Percentiles rank a stretch among this genome's conserved stretches.
phyloP scores from a whole-genome alignment of 2,888 invertebrate species.

The Ditula angustiorana region DNA sequence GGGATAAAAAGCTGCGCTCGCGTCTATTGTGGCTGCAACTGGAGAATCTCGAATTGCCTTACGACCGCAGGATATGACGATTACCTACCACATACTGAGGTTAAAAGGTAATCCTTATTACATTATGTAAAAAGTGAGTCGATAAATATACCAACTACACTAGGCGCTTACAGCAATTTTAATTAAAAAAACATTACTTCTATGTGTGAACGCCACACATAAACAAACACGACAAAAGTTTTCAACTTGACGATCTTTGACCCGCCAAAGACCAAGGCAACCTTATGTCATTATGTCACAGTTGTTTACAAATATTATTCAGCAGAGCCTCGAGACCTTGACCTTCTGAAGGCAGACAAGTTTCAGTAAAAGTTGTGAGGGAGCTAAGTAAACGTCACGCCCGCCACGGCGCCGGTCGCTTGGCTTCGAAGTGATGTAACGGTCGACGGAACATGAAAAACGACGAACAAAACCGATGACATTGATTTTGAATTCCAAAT shows the following conservation, averaged over 20 bases:
- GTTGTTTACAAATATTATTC: constrained; percentile 15
- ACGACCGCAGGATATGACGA: neutral
- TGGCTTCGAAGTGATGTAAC: constrained; percentile 65
- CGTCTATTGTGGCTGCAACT: constrained; percentile 52
- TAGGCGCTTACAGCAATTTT: no score
- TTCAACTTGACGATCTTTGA: neutral
- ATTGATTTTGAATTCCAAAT: constrained; percentile 68
- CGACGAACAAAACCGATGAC: constrained; percentile 54
- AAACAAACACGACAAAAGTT: no score
- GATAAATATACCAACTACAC: no score
- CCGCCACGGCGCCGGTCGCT: constrained; percentile 62
- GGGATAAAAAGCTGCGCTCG: constrained; percentile 57
- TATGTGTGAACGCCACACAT: no score
- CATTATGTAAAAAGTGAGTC: neutral
- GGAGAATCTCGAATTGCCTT: constrained; percentile 29
- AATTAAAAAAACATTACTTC: no score
- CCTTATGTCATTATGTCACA: neutral
- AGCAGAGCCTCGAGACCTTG: constrained; percentile 12
- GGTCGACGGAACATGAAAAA: constrained; percentile 55
- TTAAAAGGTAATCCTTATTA: neutral
- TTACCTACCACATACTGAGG: neutral
- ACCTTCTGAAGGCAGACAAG: neutral
- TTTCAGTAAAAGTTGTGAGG: constrained; percentile 19
- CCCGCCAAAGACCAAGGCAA: neutral
- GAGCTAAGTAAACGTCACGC: constrained; percentile 55